A percentile compares a stretch with the other conserved stretches of the same genome.
Conservation (phyloP, 2,888 invertebrate species). For the Micoletzkya japonica region DNA sequence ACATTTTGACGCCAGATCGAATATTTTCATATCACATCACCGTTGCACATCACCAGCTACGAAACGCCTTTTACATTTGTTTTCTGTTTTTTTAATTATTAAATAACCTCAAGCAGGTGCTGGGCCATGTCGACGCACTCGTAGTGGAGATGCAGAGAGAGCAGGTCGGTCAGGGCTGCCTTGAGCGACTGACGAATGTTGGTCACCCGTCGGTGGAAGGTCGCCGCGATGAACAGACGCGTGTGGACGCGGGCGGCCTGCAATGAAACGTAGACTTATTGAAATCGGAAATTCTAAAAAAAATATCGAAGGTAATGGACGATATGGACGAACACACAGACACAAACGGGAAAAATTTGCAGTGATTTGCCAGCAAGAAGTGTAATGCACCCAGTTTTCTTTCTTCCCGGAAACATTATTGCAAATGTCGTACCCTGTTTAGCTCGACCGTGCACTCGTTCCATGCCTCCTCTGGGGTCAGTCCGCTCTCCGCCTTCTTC, state of each 20-base stretch:
- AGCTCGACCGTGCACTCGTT: conserved; percentile 22
- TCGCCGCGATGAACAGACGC: conserved; percentile 19
- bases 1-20: too few species aligned
- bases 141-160: conserved; percentile 20
- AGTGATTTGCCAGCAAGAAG: too few species aligned
- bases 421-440: conserved; percentile 12
- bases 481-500: conserved; percentile 1
- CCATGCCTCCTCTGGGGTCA: conserved; percentile 16
- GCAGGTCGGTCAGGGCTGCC: conserved; percentile 4
- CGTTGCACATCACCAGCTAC: too few species aligned
- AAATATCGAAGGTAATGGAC: too few species aligned
- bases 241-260: conserved; percentile 27
- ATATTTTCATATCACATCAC: too few species aligned
- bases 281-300: too few species aligned
- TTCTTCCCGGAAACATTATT: too few species aligned
- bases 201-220: conserved; percentile 7
- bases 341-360: too few species aligned
- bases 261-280: not conserved
- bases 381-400: too few species aligned
- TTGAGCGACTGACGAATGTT: not conserved
- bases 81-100: too few species aligned
- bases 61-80: too few species aligned
- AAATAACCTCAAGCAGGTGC: conserved; percentile 18
- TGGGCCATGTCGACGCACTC: conserved; percentile 17
- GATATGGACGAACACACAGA: too few species aligned